A percentile compares a stretch with the other conserved stretches of the same genome.
Evolutionary conservation across 2,888 invertebrate genomes (phyloP).

Genomic region (Cotesia congregata): DNA sequence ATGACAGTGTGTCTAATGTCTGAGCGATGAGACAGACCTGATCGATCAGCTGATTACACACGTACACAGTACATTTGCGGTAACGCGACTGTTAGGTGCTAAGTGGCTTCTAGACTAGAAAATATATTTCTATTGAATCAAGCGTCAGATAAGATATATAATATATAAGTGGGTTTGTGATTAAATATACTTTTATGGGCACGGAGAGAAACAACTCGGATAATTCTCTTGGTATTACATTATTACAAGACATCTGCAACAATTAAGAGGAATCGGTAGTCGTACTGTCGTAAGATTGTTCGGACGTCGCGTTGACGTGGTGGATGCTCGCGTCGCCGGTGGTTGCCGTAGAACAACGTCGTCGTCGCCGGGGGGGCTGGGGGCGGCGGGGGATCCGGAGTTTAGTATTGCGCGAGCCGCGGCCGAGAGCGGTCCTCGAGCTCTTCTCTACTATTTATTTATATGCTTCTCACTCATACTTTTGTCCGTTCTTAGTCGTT

Average conservation of each 20-base stretch:
- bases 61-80: background rate
- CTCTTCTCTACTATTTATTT: constrained; percentile 43
- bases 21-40: constrained; percentile 5
- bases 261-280: background rate
- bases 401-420: constrained; percentile 66
- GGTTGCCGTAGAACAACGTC: constrained; percentile 47
- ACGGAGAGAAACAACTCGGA: constrained; percentile 3
- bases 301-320: constrained; percentile 45
- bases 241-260: background rate
- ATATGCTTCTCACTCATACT: no score
- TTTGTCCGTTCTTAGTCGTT: no score
- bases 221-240: background rate
- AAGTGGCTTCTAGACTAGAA: background rate
- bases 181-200: background rate
- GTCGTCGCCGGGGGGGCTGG: constrained; percentile 48
- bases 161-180: background rate
- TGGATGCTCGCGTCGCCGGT: constrained; percentile 42
- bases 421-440: constrained; percentile 58
- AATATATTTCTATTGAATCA: background rate
- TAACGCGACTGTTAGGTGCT: background rate
- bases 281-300: constrained; percentile 4
- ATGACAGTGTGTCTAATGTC: constrained; percentile 11
- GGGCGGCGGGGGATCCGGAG: constrained; percentile 58
- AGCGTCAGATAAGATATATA: background rate
- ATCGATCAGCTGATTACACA: constrained; percentile 25